Conservation (phyloP, 1,140 invertebrate genomes). For the Zaprionus lachaisei region DNA sequence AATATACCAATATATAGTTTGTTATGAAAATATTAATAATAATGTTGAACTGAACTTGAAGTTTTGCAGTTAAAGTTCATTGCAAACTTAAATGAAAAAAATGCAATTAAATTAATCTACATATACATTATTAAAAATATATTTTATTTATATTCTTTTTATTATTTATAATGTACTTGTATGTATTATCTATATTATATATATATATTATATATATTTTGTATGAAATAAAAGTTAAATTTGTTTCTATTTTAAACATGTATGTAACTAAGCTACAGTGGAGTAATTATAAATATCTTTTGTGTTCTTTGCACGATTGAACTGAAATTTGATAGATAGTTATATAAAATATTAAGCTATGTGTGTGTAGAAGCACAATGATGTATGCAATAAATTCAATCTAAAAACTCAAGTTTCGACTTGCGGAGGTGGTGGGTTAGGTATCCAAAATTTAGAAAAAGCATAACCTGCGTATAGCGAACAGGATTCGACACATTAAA, state of each 20-base stretch:
- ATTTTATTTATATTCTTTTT: too few species aligned
- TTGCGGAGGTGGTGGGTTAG: not conserved
- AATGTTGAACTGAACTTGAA: not conserved
- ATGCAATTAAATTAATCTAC: too few species aligned
- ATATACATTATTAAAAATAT: too few species aligned
- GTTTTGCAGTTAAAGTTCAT: too few species aligned
- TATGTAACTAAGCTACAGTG: not conserved
- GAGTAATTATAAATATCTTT: fast-evolving
- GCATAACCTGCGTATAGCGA: not conserved
- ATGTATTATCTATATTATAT: too few species aligned
- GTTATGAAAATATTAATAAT: not conserved
- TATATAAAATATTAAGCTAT: not conserved
- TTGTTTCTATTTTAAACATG: too few species aligned
- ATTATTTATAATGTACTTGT: too few species aligned
- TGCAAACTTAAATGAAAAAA: too few species aligned
- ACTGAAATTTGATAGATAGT: not conserved
- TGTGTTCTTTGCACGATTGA: not conserved
- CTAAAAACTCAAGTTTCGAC: not conserved
- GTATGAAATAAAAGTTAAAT: too few species aligned
- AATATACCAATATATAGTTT: not conserved
- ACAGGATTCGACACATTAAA: not conserved
- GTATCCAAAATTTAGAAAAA: not conserved
- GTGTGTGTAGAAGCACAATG: not conserved
- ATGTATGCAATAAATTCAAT: not conserved
- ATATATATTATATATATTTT: too few species aligned